Evolutionary conservation across 2,888 invertebrate species (phyloP).

Genomic region (Heteropelma amictum): DNA sequence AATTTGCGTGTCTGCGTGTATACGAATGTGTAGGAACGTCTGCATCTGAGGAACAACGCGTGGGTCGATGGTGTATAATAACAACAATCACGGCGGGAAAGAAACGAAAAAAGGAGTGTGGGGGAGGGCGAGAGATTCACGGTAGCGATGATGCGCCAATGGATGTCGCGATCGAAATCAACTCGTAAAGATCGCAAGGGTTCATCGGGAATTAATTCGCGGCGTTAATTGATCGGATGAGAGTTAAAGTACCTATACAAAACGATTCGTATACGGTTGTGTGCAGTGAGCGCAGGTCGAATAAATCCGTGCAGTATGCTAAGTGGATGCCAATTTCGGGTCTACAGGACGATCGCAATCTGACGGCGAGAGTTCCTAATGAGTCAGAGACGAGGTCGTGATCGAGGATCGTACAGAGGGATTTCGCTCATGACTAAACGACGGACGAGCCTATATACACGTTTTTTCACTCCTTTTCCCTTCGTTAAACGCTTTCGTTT

Average conservation of each 20-base stretch:
- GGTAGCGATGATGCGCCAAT: conserved; percentile 51
- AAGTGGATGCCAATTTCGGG: conserved; percentile 55
- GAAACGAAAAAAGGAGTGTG: conserved; percentile 25
- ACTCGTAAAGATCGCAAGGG: conserved; percentile 54
- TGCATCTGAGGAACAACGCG: neutral
- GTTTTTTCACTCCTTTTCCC: neutral
- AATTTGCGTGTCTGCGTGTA: conserved; percentile 3
- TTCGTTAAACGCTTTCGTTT: neutral
- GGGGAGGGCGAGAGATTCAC: conserved; percentile 37
- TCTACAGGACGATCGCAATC: conserved; percentile 52
- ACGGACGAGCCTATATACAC: conserved; percentile 4
- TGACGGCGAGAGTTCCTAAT: conserved; percentile 36
- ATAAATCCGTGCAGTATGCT: conserved; percentile 53
- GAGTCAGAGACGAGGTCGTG: conserved; percentile 48
- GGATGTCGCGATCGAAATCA: conserved; percentile 54
- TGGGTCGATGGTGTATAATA: conserved; percentile 39
- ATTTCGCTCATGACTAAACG: conserved; percentile 31
- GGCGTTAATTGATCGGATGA: conserved; percentile 53
- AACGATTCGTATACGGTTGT: neutral
- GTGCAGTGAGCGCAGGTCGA: conserved; percentile 17
- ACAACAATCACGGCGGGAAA: conserved; percentile 34
- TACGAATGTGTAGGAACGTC: neutral
- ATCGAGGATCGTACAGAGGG: conserved; percentile 43
- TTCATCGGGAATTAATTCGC: conserved; percentile 54
- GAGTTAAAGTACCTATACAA: conserved; percentile 32